Percentiles rank a stretch among this genome's conserved stretches.
Conservation (phyloP, 2,888 invertebrate genomes). For the Caenorhabditis sp. region DNA sequence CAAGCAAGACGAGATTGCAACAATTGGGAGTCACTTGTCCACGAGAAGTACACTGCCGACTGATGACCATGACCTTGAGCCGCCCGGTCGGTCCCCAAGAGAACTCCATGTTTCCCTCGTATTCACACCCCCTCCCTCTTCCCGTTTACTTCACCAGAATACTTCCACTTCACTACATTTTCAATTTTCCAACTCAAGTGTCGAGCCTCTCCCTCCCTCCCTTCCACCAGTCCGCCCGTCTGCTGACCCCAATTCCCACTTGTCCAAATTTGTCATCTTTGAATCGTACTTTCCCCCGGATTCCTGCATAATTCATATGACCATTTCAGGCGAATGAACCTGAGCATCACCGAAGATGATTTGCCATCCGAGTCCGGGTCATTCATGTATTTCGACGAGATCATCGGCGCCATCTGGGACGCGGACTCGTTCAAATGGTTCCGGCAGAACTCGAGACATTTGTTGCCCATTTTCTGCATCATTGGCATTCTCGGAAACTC, state of each 20-base stretch:
- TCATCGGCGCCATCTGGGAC: conserved; percentile 46
- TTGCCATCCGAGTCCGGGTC: not conserved
- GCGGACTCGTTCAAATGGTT: conserved; percentile 62
- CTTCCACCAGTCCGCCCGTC: too few species aligned
- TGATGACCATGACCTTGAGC: conserved; percentile 16
- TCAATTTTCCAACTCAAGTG: conserved; percentile 34
- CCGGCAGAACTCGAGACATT: conserved; percentile 54
- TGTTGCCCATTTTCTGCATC: conserved; percentile 71
- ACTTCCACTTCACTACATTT: conserved; percentile 56
- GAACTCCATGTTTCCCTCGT: conserved; percentile 26
- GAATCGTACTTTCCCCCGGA: not conserved
- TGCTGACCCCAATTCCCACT: too few species aligned
- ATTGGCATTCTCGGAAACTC: conserved; percentile 81
- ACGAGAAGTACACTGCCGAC: not conserved
- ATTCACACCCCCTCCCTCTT: conserved; percentile 38
- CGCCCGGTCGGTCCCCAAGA: not conserved
- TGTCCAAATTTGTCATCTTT: not conserved
- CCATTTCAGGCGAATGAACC: conserved; percentile 3
- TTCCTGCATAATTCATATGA: too few species aligned
- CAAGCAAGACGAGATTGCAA: too few species aligned
- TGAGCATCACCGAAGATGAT: conserved; percentile 18
- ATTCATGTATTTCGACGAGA: not conserved
- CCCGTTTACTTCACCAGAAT: conserved; percentile 13
- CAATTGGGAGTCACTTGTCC: too few species aligned
- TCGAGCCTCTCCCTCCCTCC: not conserved